Conservation (phyloP, 2,113 vertebrate genomes). For the Pipa parva region DNA sequence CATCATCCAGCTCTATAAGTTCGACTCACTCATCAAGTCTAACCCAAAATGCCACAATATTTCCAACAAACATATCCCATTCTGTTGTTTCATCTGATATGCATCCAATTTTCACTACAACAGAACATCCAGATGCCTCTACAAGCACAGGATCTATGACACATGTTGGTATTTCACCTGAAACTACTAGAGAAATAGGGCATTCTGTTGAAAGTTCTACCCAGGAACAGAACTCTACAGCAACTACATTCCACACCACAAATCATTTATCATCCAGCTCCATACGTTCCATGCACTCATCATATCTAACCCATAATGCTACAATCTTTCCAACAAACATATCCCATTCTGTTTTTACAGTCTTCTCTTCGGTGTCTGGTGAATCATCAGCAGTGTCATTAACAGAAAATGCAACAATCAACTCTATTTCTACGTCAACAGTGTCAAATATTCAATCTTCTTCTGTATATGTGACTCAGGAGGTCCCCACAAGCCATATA, state of each 20-base stretch:
- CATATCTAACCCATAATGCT: conserved; percentile 47
- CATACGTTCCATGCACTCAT: conserved; percentile 53
- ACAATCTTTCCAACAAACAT: conserved; percentile 49
- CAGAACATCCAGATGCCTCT: conserved; percentile 27
- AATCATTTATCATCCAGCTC: conserved; percentile 51
- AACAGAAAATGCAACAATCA: conserved; percentile 58
- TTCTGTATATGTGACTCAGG: conserved; percentile 66
- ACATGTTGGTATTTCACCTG: conserved; percentile 16
- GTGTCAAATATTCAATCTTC: conserved; percentile 50
- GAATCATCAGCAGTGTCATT: conserved; percentile 57
- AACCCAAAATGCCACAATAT: conserved; percentile 42
- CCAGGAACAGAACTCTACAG: conserved; percentile 36
- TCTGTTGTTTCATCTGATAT: conserved; percentile 61
- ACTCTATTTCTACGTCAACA: conserved; percentile 57
- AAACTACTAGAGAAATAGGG: conserved; percentile 34
- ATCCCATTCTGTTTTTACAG: conserved; percentile 66
- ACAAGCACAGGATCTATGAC: conserved; percentile 12
- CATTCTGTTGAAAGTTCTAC: conserved; percentile 37
- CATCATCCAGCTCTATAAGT: conserved; percentile 50
- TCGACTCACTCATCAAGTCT: conserved; percentile 55
- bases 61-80: conserved; percentile 53
- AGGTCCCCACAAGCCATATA: conserved; percentile 50
- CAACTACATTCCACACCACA: conserved; percentile 49
- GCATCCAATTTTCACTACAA: conserved; percentile 24
- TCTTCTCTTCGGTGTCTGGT: conserved; percentile 57